A percentile compares a stretch with the other conserved stretches of the same genome.
phyloP scores from a whole-genome alignment of 2,113 vertebrate species.

The Todiramphus chloris region DNA sequence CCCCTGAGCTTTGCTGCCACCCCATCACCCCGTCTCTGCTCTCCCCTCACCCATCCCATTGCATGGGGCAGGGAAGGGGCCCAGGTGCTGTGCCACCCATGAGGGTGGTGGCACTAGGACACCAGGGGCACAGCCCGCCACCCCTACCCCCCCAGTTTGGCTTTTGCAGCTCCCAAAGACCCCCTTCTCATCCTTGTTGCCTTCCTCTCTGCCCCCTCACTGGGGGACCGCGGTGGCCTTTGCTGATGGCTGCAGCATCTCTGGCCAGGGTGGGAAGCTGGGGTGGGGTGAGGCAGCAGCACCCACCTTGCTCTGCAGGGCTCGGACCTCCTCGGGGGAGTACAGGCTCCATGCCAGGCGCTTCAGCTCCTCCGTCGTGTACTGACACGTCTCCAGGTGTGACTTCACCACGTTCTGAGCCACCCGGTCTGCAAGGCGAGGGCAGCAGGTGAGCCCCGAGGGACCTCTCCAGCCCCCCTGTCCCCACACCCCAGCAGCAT shows the following conservation, averaged over 20 bases:
- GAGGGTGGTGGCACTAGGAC: neutral
- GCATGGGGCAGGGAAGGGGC: neutral
- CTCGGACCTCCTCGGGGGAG: constrained; percentile 83
- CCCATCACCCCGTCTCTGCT: accelerated
- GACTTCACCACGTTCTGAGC: constrained; percentile 89
- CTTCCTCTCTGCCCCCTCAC: neutral
- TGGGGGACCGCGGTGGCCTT: neutral
- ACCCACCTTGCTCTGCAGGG: constrained; percentile 83
- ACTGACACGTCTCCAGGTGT: constrained; percentile 88
- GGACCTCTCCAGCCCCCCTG: accelerated
- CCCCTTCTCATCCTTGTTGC: neutral
- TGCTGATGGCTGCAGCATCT: neutral
- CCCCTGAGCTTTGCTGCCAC: neutral
- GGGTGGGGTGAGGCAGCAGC: accelerated
- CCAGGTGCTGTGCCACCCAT: accelerated
- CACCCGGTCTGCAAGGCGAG: constrained; percentile 77
- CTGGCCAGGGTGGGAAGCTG: accelerated
- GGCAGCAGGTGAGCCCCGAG: accelerated
- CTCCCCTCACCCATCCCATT: too few species aligned
- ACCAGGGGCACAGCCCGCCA: neutral
- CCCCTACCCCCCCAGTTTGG: accelerated
- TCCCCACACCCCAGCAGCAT: accelerated
- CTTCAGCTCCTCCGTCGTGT: constrained; percentile 87
- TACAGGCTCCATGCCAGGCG: constrained; percentile 84
- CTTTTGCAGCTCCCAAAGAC: neutral